Base-by-base conservation (phyloP, 2,888 invertebrate genomes). In the Ecdyonurus torrentis region DNA sequence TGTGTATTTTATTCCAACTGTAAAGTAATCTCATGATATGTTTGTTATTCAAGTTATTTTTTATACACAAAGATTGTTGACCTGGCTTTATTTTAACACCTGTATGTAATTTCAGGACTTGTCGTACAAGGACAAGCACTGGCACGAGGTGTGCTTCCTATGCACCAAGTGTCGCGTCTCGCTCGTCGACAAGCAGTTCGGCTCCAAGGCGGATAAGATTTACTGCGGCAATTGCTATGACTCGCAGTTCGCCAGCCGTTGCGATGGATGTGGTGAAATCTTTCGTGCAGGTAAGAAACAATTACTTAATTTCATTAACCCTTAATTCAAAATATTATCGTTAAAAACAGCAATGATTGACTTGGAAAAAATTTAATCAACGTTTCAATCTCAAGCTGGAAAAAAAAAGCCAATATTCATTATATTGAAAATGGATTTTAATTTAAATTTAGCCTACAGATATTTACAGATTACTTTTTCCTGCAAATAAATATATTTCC, bases 61-160 rank as follows among this genome's bases (percentile, higher is more conserved):
- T 55, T 10, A 10, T 55, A n/a, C n/a, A n/a, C n/a, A n/a, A n/a
- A n/a, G n/a, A n/a, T n/a, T n/a, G n/a, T n/a, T n/a, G n/a, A n/a
- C n/a, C n/a, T n/a, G n/a, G n/a, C n/a, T n/a, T n/a, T n/a, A n/a
- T n/a, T n/a, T n/a, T n/a, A n/a, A n/a, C n/a, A n/a, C n/a, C n/a
- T n/a, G n/a, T n/a, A n/a, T n/a, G n/a, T n/a, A 52, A 67, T 75
- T 79, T 5, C 81, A 99, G 98, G 99, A 99, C 81, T 84, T 99
- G 79, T 98, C 98, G 69, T 99, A 99, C 86, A 99, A 99, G 81
- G 98, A 99, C 79, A 95, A 96, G 82, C 99, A 99, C 79, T 99
- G 99, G 99, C 99, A 99, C 78, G 98, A 99, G 79, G 91, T 93
- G 62, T 99, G 99, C 77, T 99, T 99, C 87, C 85, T 97, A 72